Evolutionary conservation across 2,113 vertebrate genomes (phyloP), one percentile per base, ranked within the genome.

Genomic region (Platysternon megacephalum): DNA sequence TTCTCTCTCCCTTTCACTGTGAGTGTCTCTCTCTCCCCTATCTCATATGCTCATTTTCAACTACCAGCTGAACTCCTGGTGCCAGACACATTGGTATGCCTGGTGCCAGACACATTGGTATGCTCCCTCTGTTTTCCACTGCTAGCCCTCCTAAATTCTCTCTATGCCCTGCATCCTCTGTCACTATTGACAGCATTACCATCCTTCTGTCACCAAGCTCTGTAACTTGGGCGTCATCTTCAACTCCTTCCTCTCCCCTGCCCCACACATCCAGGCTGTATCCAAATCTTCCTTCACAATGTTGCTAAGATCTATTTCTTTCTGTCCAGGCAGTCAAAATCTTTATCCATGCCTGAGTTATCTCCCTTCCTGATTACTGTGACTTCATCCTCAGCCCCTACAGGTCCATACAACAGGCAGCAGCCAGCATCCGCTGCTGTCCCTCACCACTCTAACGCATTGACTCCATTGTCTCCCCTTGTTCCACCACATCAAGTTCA

Each of bases 401-500:
- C 14, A 80, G 35, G 14, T 32, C 58, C 58, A 61, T 16, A 61
- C 12, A 32, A 35, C 32, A 32, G 29, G 58, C 13, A 35, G 58
- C 13, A 58, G 56, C 56, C 12, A 44, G 6, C 24, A 87, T 86
- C 39, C 35, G 22, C 8, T 79, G 32, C 46, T 89, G 49, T 78
- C 76, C 72, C n/a, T 87, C 56, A 29, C 28, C 56, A 13, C 12
- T 55, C 72, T 26, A 88, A 82, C 35, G 29, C 0, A 0, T 51
- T 11, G 13, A 2, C 52, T 48, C 1, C 1, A 4, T 76, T 17
- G 21, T 82, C 65, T 91, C 68, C 53, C 55, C 46, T 42, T 68
- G 56, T 0, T 0, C 14, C 9, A 28, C 90, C 82, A 68, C 28
- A 55, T 35, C 13, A 61, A 35, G 58, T 32, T 32, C 29, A 61